Evolutionary conservation across 1,140 invertebrate genomes (phyloP).

Genomic region (Agrypnia vestita): DNA sequence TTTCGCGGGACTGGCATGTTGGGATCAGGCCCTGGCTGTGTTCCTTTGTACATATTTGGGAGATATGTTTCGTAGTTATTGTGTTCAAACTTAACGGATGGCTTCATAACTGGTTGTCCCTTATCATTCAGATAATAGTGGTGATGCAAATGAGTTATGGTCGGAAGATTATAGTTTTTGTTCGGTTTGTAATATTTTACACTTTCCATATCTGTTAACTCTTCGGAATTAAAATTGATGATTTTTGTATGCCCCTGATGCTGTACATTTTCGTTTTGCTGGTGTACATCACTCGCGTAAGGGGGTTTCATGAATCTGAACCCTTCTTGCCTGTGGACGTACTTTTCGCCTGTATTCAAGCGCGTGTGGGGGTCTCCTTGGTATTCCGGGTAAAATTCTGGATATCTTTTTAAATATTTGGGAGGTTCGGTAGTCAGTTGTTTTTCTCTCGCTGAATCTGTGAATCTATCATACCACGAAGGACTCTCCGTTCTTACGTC

Average conservation of each 20-base stretch:
- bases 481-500: slow-evolving; percentile 2
- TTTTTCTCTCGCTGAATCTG: not conserved
- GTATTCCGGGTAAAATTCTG: slow-evolving; percentile 26
- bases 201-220: slow-evolving; percentile 37
- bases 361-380: not conserved
- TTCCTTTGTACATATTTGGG: slow-evolving; percentile 37
- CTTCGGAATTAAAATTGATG: slow-evolving; percentile 36
- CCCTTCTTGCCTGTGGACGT: not conserved
- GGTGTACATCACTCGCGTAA: not conserved
- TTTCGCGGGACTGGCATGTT: not conserved
- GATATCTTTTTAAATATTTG: slow-evolving; percentile 11
- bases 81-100: slow-evolving; percentile 32
- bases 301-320: slow-evolving; percentile 4
- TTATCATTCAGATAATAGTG: slow-evolving; percentile 66
- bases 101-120: slow-evolving; percentile 57
- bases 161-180: slow-evolving; percentile 46
- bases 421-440: slow-evolving; percentile 18
- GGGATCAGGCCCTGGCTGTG: not conserved
- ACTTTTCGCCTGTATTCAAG: slow-evolving; percentile 50
- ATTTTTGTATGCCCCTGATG: slow-evolving; percentile 42
- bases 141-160: slow-evolving; percentile 66
- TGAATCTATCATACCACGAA: slow-evolving; percentile 20
- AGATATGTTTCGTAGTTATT: slow-evolving; percentile 49
- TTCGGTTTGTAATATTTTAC: slow-evolving; percentile 10
- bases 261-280: not conserved